Percentiles rank a stretch among this genome's conserved stretches.
These are phyloP conservation scores for Cephus spinipes DNA, from an alignment of 2,888 invertebrate genomes.

Conservation along the genomic window DNA sequence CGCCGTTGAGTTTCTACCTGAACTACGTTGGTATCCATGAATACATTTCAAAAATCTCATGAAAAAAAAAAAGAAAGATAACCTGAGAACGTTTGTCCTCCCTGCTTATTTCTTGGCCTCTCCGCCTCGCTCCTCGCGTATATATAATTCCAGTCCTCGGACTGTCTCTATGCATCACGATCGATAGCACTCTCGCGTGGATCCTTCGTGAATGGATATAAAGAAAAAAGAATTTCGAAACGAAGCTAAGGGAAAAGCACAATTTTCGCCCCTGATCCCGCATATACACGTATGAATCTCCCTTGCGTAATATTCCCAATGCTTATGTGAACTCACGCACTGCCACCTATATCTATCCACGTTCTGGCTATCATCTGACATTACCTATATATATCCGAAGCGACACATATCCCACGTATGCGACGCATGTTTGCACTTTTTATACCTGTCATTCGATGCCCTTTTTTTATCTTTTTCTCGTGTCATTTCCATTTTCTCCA, in stretches of 20 bases:
- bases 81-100: neutral
- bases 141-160: neutral
- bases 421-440: constrained; percentile 15
- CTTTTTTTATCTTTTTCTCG: constrained; percentile 14
- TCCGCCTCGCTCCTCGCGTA: no score
- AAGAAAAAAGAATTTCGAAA: neutral
- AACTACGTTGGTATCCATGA: neutral
- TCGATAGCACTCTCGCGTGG: neutral
- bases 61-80: neutral
- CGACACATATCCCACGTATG: constrained; percentile 30
- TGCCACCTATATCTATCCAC: constrained; percentile 16
- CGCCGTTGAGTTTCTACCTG: neutral
- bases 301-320: constrained; percentile 21
- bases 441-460: constrained; percentile 10
- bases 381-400: constrained; percentile 24
- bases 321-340: constrained; percentile 28
- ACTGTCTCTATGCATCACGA: neutral
- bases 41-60: neutral
- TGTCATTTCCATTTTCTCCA: neutral
- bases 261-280: neutral
- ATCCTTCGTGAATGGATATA: neutral
- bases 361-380: neutral
- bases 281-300: neutral
- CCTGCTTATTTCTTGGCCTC: neutral
- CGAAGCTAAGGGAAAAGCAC: neutral